Conservation (phyloP, 2,113 vertebrate species). For the Trinectes maculatus region DNA sequence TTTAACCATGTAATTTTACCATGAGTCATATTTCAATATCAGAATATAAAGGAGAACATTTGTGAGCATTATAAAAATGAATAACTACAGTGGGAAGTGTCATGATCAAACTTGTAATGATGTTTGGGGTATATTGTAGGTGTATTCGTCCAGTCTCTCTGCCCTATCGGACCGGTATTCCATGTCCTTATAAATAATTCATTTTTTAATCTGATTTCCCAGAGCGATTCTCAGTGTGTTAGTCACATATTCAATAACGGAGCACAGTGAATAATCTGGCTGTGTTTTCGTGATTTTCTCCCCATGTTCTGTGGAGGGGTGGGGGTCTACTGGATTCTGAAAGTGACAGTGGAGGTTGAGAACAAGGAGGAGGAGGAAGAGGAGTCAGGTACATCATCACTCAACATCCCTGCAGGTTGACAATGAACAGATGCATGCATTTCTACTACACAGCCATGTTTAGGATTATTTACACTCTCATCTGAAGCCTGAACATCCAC, state of each 20-base stretch:
- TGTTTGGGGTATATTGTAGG: constrained; percentile 76
- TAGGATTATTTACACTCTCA: constrained; percentile 59
- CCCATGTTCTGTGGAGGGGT: constrained; percentile 31
- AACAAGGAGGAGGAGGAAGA: constrained; percentile 30
- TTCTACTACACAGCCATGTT: constrained; percentile 53
- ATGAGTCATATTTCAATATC: constrained; percentile 79
- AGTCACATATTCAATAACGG: constrained; percentile 83
- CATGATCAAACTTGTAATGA: constrained; percentile 80
- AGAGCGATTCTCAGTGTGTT: constrained; percentile 80
- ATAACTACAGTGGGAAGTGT: constrained; percentile 74
- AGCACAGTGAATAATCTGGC: constrained; percentile 76
- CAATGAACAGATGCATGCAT: constrained; percentile 64
- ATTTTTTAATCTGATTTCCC: constrained; percentile 84
- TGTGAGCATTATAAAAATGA: constrained; percentile 76
- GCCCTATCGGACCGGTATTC: constrained; percentile 66
- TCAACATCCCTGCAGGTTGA: constrained; percentile 71
- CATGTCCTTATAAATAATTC: constrained; percentile 83
- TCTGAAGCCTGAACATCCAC: constrained; percentile 41
- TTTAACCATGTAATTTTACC: constrained; percentile 72
- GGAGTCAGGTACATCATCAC: constrained; percentile 68
- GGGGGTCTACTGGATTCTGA: constrained; percentile 35
- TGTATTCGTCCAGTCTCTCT: constrained; percentile 68
- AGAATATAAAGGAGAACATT: constrained; percentile 68
- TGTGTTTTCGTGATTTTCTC: constrained; percentile 60
- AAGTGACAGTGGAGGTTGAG: constrained; percentile 39